Conservation (phyloP, 2,113 vertebrate genomes). For the Sylvia atricapilla region DNA sequence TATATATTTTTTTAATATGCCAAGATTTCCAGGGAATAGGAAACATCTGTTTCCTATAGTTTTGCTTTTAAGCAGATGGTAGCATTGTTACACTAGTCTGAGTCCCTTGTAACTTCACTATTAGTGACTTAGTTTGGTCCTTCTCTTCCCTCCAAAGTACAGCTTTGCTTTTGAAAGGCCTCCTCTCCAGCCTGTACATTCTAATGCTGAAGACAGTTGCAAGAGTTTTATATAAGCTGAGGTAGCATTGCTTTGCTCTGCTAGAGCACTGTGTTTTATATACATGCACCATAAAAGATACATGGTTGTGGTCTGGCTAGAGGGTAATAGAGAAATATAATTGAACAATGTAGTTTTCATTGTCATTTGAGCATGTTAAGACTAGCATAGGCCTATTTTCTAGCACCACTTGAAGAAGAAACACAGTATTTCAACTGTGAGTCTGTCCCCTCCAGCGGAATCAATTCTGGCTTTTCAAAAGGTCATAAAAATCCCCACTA, state of each 20-base stretch:
- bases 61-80: not conserved
- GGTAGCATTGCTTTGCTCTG: not conserved
- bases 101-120: not conserved
- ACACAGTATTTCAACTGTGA: not conserved
- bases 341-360: not conserved
- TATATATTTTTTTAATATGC: not conserved
- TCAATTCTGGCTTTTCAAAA: not conserved
- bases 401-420: not conserved
- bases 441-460: not conserved
- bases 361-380: not conserved
- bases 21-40: not conserved
- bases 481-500: not conserved
- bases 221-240: not conserved
- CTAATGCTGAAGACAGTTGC: not conserved
- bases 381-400: not conserved
- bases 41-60: not conserved
- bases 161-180: not conserved
- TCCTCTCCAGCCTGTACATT: accelerated
- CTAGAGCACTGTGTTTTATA: not conserved
- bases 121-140: not conserved
- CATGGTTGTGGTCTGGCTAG: not conserved
- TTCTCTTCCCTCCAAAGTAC: not conserved
- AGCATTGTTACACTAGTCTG: not conserved
- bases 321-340: not conserved
- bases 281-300: not conserved